A percentile compares a stretch with the other conserved stretches of the same genome.
These are phyloP conservation scores for Anoplolepis gracilipes DNA, from an alignment of 1,140 invertebrate species.

Conservation along the genomic window DNA sequence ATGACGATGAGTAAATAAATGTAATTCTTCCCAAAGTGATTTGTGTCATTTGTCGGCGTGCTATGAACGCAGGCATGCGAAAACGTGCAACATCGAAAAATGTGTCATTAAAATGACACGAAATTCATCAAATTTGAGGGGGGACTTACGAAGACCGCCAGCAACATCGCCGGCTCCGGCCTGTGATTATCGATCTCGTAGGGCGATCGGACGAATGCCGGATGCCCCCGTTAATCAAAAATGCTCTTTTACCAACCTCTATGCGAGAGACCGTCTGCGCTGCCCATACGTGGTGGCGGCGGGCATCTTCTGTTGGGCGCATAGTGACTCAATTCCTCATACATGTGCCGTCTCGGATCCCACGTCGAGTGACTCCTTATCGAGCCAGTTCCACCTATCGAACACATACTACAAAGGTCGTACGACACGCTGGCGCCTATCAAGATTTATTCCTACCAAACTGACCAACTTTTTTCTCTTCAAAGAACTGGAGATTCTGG, in stretches of 20 bases:
- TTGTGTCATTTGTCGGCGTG: constrained; percentile 68
- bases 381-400: constrained; percentile 85
- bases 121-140: constrained; percentile 19
- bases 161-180: constrained; percentile 68
- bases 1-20: neutral
- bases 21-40: constrained; percentile 37
- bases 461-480: constrained; percentile 39
- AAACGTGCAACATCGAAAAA: constrained; percentile 76
- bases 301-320: constrained; percentile 86
- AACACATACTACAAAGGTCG: constrained; percentile 85
- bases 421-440: constrained; percentile 83
- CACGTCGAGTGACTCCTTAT: constrained; percentile 92
- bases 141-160: constrained; percentile 70
- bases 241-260: constrained; percentile 83
- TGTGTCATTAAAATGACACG: constrained; percentile 23
- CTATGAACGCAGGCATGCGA: constrained; percentile 74
- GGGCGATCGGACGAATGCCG: constrained; percentile 62
- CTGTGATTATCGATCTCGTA: constrained; percentile 56
- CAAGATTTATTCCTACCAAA: constrained; percentile 73
- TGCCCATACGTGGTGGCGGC: constrained; percentile 86
- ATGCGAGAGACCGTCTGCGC: constrained; percentile 82
- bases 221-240: constrained; percentile 61
- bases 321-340: constrained; percentile 92
- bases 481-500: neutral
- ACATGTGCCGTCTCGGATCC: constrained; percentile 94